These are phyloP conservation scores for Agrochola lota DNA, from an alignment of 2,888 invertebrate species.

Conservation along the genomic window DNA sequence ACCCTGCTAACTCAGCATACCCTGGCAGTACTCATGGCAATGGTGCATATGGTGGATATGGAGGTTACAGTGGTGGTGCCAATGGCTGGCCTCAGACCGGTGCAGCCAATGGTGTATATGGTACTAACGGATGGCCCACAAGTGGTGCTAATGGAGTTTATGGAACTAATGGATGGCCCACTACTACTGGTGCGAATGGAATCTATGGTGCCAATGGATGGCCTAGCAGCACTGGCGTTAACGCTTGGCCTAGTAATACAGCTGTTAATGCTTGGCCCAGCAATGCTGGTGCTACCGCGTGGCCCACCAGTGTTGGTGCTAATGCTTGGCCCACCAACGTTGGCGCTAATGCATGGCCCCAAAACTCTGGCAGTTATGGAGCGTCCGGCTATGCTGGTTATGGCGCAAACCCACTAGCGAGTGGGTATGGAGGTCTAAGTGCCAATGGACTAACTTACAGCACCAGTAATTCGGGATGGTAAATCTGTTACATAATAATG, in stretches of 20 bases:
- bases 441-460: conserved; percentile 33
- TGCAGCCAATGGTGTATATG: conserved; percentile 8
- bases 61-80: conserved; percentile 23
- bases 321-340: conserved; percentile 33
- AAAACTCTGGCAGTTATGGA: conserved; percentile 27
- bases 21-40: conserved; percentile 13
- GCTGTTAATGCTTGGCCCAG: conserved; percentile 23
- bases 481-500: conserved; percentile 8
- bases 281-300: conserved; percentile 27
- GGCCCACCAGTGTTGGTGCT: conserved; percentile 29
- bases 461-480: conserved; percentile 53
- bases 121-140: conserved; percentile 19
- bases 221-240: conserved; percentile 33
- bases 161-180: conserved; percentile 26
- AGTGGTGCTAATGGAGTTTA: not conserved
- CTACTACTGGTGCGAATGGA: conserved; percentile 24
- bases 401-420: conserved; percentile 1
- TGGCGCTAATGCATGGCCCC: conserved; percentile 44
- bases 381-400: conserved; percentile 33
- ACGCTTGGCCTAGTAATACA: conserved; percentile 17
- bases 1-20: conserved; percentile 17
- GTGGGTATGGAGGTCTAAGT: conserved; percentile 39
- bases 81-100: conserved; percentile 37
- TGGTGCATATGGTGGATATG: conserved; percentile 25
- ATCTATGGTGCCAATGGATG: conserved; percentile 33